A percentile compares a stretch with the other conserved stretches of the same genome.
Conservation (phyloP, 92 coral and sea anemone species). For the Zoanthus gigantus region DNA sequence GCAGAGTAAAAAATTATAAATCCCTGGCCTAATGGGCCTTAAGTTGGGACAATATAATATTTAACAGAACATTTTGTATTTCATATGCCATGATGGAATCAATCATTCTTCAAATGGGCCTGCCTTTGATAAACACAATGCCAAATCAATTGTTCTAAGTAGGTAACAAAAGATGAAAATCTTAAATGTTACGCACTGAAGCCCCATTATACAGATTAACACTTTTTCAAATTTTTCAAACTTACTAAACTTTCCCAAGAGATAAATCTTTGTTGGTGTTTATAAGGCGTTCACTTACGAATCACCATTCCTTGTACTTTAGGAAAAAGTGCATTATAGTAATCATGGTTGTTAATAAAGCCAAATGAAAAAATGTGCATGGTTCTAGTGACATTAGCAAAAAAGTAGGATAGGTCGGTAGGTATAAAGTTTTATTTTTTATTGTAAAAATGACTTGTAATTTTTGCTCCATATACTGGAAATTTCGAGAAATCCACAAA, state of each 20-base stretch:
- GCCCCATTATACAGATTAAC: conserved; percentile 14
- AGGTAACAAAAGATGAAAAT: neutral
- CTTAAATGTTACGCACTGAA: conserved; percentile 1
- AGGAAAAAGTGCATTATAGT: neutral
- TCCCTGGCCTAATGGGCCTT: conserved; percentile 19
- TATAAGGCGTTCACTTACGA: conserved; percentile 7
- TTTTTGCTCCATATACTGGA: neutral
- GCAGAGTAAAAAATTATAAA: neutral
- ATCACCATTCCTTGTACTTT: neutral
- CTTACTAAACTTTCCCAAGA: neutral
- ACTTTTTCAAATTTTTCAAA: conserved; percentile 9
- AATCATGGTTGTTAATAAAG: neutral
- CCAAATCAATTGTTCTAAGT: neutral
- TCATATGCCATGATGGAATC: conserved; percentile 11
- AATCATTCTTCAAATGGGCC: conserved; percentile 8
- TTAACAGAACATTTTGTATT: neutral
- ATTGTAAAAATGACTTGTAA: neutral
- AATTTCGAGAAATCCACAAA: conserved; percentile 13
- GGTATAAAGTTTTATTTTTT: neutral
- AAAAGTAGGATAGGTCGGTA: conserved; percentile 2
- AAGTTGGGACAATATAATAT: neutral
- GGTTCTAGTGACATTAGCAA: neutral
- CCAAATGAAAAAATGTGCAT: neutral
- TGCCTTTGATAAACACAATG: conserved; percentile 4
- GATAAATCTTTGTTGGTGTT: conserved; percentile 3